These are phyloP conservation scores for Lepidurus arcticus DNA, from an alignment of 1,140 invertebrate genomes.

Conservation along the genomic window DNA sequence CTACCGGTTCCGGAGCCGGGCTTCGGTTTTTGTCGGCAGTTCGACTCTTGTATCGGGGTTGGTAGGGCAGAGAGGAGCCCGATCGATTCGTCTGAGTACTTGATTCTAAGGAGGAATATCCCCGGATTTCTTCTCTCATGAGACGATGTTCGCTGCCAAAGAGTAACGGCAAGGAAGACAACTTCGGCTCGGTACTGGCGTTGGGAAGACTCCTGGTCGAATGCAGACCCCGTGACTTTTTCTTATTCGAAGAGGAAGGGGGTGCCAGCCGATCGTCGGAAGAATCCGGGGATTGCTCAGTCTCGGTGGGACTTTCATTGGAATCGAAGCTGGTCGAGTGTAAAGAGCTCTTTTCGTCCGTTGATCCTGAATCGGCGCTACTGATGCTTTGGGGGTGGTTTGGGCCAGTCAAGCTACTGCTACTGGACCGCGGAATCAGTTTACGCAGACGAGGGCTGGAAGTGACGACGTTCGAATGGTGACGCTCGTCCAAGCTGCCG, in stretches of 20 bases:
- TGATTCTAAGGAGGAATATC: background rate
- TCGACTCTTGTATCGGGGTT: slow-evolving; percentile 13
- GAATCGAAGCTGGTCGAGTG: slow-evolving; percentile 40
- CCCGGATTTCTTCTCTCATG: slow-evolving; percentile 16
- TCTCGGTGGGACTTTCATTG: slow-evolving; percentile 42
- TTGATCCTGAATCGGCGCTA: slow-evolving; percentile 36
- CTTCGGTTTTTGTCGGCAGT: slow-evolving; percentile 25
- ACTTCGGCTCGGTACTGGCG: slow-evolving; percentile 23
- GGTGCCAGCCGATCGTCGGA: slow-evolving; percentile 34
- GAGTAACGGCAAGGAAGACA: slow-evolving; percentile 30
- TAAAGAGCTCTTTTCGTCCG: slow-evolving; percentile 38
- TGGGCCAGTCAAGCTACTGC: background rate
- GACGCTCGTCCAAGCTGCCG: slow-evolving; percentile 39
- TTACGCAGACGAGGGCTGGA: slow-evolving; percentile 33
- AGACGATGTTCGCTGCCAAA: slow-evolving; percentile 26
- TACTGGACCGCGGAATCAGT: background rate
- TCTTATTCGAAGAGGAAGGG: slow-evolving; percentile 30
- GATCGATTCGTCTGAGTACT: background rate
- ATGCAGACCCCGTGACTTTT: slow-evolving; percentile 29
- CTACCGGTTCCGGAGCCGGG: background rate
- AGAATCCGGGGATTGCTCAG: slow-evolving; percentile 41
- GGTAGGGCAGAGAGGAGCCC: background rate
- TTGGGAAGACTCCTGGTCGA: slow-evolving; percentile 25
- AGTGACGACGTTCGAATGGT: slow-evolving; percentile 36
- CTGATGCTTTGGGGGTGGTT: slow-evolving; percentile 29